phyloP scores from a whole-genome alignment of 2,113 vertebrate genomes.

The Crotalus viridis region DNA sequence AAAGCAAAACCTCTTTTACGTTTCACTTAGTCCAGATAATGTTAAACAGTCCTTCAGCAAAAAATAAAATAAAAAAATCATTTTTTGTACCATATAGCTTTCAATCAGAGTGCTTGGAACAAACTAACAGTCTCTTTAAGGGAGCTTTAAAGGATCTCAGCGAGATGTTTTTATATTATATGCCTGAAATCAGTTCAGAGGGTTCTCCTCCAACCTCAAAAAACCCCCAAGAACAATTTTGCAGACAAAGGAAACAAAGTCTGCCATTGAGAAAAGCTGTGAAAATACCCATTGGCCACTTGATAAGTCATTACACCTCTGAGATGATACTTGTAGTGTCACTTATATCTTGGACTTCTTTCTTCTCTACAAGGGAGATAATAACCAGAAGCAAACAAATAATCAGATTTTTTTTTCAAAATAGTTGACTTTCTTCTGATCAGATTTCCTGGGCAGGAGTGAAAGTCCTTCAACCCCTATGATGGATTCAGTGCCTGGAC shows the following conservation, averaged over 20 bases:
- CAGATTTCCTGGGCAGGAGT: background rate
- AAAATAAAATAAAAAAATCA: constrained; percentile 40
- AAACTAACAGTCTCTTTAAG: constrained; percentile 43
- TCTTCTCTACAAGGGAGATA: background rate
- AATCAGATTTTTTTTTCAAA: background rate
- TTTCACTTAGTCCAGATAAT: constrained; percentile 62
- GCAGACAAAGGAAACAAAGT: background rate
- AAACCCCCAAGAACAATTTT: background rate
- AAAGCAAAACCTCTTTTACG: constrained; percentile 34
- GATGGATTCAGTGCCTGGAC: background rate
- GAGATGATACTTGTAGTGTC: background rate
- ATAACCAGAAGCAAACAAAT: background rate
- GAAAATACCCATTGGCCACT: background rate
- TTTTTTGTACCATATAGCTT: constrained; percentile 62
- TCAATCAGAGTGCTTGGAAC: constrained; percentile 45
- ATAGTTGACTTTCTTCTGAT: no score
- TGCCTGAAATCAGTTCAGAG: constrained; percentile 34
- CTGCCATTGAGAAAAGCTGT: background rate
- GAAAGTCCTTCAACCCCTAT: background rate
- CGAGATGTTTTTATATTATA: background rate
- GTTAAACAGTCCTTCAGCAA: constrained; percentile 59
- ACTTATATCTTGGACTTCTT: background rate
- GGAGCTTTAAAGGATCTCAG: constrained; percentile 44
- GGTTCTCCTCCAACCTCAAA: background rate
- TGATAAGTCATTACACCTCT: background rate